These are phyloP conservation scores for Seladonia tumulorum DNA, from an alignment of 2,888 invertebrate genomes.

Conservation along the genomic window DNA sequence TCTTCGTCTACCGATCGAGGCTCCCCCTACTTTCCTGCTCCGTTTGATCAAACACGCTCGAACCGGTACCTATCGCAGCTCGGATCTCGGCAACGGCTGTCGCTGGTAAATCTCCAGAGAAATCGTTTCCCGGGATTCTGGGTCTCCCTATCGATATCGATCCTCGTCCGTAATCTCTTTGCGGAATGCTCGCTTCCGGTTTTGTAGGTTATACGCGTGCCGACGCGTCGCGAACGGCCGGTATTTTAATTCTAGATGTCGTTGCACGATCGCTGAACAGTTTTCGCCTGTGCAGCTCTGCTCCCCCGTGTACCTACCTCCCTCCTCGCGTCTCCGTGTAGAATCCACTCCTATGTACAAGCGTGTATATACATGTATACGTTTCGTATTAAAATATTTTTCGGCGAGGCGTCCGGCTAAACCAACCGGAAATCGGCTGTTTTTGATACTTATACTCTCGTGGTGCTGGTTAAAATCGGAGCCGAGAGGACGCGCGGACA, in stretches of 20 bases:
- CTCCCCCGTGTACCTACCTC: conserved; percentile 14
- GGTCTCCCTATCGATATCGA: background rate
- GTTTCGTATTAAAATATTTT: conserved; percentile 71
- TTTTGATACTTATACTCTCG: background rate
- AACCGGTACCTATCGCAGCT: background rate
- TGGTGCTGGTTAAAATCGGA: background rate
- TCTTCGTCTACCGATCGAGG: background rate
- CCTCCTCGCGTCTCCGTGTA: conserved; percentile 18
- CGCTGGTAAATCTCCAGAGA: background rate
- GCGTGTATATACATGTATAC: conserved; percentile 44
- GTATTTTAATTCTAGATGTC: conserved; percentile 71
- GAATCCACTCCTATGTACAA: conserved; percentile 51
- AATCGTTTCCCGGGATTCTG: background rate
- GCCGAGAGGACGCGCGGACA: background rate
- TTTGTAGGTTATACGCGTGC: conserved; percentile 23
- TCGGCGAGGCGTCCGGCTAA: conserved; percentile 56
- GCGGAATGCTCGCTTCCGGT: conserved; percentile 22
- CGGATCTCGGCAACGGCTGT: background rate
- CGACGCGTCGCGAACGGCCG: conserved; percentile 13
- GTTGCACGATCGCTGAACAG: conserved; percentile 70
- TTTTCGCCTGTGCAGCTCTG: conserved; percentile 35
- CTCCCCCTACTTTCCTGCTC: background rate
- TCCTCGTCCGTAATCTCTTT: background rate
- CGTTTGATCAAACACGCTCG: background rate
- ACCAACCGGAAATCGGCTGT: background rate